phyloP scores from a whole-genome alignment of 2,113 vertebrate species.

The Rhynchomys soricoides region DNA sequence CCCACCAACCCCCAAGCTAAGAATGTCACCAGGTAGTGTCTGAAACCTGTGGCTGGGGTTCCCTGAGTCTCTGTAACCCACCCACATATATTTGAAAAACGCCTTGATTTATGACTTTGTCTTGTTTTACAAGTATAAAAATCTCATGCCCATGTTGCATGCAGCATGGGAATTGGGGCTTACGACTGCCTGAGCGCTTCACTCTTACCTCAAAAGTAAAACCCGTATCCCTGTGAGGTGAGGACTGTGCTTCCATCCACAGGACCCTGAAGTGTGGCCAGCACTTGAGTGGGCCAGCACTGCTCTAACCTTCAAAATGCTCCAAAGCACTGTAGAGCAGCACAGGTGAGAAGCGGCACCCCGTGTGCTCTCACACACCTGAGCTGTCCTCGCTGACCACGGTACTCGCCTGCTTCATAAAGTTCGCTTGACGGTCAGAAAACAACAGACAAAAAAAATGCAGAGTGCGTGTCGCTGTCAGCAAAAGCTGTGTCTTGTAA shows the following conservation, averaged over 20 bases:
- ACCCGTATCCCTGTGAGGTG: no score
- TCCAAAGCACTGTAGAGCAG: neutral
- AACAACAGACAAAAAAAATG: no score
- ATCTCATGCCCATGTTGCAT: neutral
- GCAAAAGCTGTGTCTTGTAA: neutral
- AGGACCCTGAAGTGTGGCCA: neutral
- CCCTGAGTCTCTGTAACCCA: neutral
- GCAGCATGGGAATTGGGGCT: no score
- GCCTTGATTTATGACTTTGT: neutral
- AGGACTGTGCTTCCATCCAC: neutral
- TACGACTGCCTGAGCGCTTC: no score
- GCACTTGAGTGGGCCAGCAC: neutral
- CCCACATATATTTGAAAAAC: neutral
- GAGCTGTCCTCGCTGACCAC: neutral
- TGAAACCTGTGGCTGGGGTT: neutral
- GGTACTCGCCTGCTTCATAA: accelerated
- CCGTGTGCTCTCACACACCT: neutral
- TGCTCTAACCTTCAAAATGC: neutral
- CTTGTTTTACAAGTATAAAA: neutral
- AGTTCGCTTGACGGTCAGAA: neutral
- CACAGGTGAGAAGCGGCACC: neutral
- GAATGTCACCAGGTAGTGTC: neutral
- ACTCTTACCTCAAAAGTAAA: neutral
- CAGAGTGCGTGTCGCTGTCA: neutral
- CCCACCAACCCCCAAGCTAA: neutral